These are phyloP conservation scores for Catharus bicknelli DNA, from an alignment of 2,113 vertebrate genomes.

Conservation along the genomic window DNA sequence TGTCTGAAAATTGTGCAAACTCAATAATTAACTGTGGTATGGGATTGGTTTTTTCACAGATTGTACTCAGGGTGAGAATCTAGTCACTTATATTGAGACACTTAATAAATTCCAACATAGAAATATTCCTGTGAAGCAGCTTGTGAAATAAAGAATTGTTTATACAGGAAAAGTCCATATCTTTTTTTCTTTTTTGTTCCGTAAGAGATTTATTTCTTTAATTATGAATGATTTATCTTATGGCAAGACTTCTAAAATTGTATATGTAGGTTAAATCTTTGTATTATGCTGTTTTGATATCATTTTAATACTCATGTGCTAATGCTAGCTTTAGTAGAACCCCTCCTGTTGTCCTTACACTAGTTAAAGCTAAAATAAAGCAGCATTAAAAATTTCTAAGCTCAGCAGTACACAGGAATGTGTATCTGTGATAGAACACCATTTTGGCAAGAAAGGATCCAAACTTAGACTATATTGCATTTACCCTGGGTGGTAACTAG, in stretches of 20 bases:
- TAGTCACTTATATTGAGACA: not conserved
- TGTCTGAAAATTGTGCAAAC: not conserved
- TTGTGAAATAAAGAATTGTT: not conserved
- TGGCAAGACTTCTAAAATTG: not conserved
- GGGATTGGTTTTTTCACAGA: not conserved
- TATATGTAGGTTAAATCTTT: not conserved
- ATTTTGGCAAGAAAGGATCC: not conserved
- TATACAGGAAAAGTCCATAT: not conserved
- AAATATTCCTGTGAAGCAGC: not conserved
- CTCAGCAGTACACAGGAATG: not conserved
- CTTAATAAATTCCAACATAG: not conserved
- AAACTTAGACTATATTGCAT: not conserved
- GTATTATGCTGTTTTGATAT: fast-evolving
- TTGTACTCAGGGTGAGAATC: not conserved
- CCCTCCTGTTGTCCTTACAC: not conserved
- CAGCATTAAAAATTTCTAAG: not conserved
- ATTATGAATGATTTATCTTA: not conserved
- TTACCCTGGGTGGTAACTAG: not conserved
- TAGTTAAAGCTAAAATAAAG: not conserved
- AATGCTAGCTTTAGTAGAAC: not conserved
- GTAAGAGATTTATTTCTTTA: not conserved
- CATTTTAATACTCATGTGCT: not conserved
- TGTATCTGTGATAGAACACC: not conserved
- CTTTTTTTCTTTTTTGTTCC: not conserved
- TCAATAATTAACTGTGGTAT: not conserved